Evolutionary conservation across 2,797 vertebrate species (phyloP), one percentile per base, ranked within the genome.

Genomic region (Falco biarmicus): DNA sequence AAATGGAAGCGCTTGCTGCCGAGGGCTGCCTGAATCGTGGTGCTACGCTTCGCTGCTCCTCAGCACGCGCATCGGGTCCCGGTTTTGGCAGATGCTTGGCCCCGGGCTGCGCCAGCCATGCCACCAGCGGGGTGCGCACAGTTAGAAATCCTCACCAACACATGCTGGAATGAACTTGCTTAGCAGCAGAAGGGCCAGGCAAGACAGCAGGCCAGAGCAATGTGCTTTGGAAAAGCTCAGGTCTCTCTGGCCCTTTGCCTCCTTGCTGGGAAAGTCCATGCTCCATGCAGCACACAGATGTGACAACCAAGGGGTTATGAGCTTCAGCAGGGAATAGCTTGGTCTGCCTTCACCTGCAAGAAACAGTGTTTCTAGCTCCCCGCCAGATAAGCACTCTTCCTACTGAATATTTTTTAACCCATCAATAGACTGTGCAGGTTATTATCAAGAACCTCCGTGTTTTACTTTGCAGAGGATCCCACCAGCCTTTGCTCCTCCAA

Each of bases 31-130:
- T 13, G 3, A 31, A 29, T 0, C 6, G 32, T 2, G 16, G 20
- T 6, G 5, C 2, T 60, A 48, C 24, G 21, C 32, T 53, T 57
- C 22, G 29, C 54, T 59, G 56, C 63, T 45, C 45, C 66, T 73
- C 45, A 13, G 69, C 1, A 0, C 24, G 3, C 12, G 37, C 22
- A 5, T 0, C 3, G 29, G 56, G 51, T 31, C 59, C n/a, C 1
- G 2, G 11, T 17, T 73, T 69, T 56, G 63, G 82, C 74, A 79
- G 28, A 39, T 31, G 66, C 13, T 41, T 31, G 37, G 16, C n/a
- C 21, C 11, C 11, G 28, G 19, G 34, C 28, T 2, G 0, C 50
- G 64, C 39, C 77, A 29, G 50, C 10, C 13, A 29, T 20, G 56
- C 65, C 41, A 0, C 4, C 15, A 60, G 41, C 2, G 0, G 6